phyloP scores from a whole-genome alignment of 2,797 vertebrate species.

The Rhabdophis nuchalis region DNA sequence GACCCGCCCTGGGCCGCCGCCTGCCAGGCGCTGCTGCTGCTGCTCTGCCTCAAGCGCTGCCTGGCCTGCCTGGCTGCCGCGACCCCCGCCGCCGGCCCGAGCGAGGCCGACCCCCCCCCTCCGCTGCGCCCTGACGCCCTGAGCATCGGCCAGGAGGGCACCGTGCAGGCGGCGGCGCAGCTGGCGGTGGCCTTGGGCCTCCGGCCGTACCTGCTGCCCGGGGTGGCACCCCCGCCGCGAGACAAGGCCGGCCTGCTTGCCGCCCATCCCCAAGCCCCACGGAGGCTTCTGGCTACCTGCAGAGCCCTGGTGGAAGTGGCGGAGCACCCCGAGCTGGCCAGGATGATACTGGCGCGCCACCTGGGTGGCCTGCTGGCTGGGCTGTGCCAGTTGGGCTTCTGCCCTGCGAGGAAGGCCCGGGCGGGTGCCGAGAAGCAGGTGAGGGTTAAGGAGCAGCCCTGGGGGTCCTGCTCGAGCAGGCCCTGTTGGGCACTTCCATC shows the following conservation, averaged over 20 bases:
- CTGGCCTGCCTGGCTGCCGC: conserved; percentile 68
- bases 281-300: conserved; percentile 69
- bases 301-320: conserved; percentile 71
- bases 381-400: conserved; percentile 84
- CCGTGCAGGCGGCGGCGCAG: conserved; percentile 75
- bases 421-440: conserved; percentile 13
- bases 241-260: conserved; percentile 61
- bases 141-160: conserved; percentile 81
- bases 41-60: conserved; percentile 75
- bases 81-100: conserved; percentile 49
- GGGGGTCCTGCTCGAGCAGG: not conserved
- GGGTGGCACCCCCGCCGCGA: conserved; percentile 79
- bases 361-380: conserved; percentile 85
- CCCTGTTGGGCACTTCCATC: not conserved
- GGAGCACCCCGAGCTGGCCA: conserved; percentile 72
- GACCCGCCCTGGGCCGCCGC: conserved; percentile 81
- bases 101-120: conserved; percentile 78
- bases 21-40: conserved; percentile 77
- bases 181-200: conserved; percentile 84
- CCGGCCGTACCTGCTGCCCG: conserved; percentile 80
- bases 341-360: conserved; percentile 78
- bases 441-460: conserved; percentile 49
- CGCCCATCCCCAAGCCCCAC: conserved; percentile 23
- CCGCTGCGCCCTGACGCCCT: conserved; percentile 84
- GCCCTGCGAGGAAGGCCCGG: conserved; percentile 65